Evolutionary conservation across 2,113 vertebrate genomes (phyloP), one percentile per base, ranked within the genome.

Genomic region (Paradisaea rubra): DNA sequence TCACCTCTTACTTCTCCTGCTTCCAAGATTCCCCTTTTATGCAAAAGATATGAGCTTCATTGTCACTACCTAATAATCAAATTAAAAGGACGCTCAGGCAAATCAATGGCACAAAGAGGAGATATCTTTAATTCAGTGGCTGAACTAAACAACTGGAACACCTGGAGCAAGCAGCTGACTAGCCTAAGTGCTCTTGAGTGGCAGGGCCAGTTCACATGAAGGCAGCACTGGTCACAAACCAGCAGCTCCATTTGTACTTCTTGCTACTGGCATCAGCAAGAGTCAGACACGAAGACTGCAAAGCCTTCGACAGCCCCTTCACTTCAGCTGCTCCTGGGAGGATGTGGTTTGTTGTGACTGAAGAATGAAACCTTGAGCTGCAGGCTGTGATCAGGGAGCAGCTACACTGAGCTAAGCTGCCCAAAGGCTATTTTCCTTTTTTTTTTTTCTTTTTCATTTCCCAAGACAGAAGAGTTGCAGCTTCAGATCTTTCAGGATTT

Each of bases 391-490:
- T 76, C 65, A 70, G 70, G 81, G 88, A 96, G 92, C 83, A 86
- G 94, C 69, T 81, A 44, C 65, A 53, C 52, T 6, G 27, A 94
- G 76, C 70, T 92, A 61, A 93, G 81, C 90, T 93, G 82, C 76
- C 92, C 86, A 82, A 78, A 84, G 78, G 89, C 65, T 82, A 64
- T 84, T 86, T 82, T 65, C 33, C 31, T 3, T 22, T 13, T 70
- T 45, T 35, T 49, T 9, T 15, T 28, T n/a, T 15, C 10, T 47
- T 20, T 47, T 20, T 4, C 7, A 89, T 83, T 93, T 91, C 80
- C 86, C 91, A 81, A 89, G 87, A 91, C 44, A 88, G 49, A 87
- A 87, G n/a, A 84, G n/a, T 71, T 83, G 35, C 72, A 93, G 95
- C 85, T 66, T 45, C 53, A 95, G 63, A 69, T 72, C 60, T 84